phyloP scores from a whole-genome alignment of 2,888 invertebrate species.

The Strigamia crassipes region DNA sequence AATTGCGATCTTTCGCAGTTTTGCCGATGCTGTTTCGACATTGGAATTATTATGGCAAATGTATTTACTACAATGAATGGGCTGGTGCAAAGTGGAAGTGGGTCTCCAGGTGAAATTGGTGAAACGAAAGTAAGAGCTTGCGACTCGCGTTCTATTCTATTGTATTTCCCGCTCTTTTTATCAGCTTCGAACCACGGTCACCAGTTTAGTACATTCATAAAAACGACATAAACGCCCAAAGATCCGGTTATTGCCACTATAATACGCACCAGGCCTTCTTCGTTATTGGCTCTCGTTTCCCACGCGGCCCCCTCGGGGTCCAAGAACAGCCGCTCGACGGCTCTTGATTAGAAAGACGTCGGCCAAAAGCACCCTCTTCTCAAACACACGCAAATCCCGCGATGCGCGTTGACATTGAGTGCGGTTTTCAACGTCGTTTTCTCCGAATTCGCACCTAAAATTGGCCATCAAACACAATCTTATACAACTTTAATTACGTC shows the following conservation, averaged over 20 bases:
- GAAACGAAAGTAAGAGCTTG: conserved; percentile 13
- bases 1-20: neutral
- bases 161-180: conserved; percentile 42
- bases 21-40: neutral
- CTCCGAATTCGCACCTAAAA: conserved; percentile 13
- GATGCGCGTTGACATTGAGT: neutral
- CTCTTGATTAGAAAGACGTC: conserved; percentile 40
- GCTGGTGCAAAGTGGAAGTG: conserved; percentile 25
- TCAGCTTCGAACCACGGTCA: conserved; percentile 42
- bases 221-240: conserved; percentile 39
- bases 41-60: neutral
- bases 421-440: conserved; percentile 10
- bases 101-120: conserved; percentile 33
- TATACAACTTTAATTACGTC: conserved; percentile 8
- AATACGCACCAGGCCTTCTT: conserved; percentile 37
- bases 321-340: conserved; percentile 40
- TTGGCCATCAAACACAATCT: neutral
- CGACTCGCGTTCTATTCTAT: conserved; percentile 17
- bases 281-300: conserved; percentile 36
- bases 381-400: conserved; percentile 38
- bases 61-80: conserved; percentile 24
- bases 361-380: conserved; percentile 19
- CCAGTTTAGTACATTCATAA: conserved; percentile 42
- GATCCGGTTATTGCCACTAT: conserved; percentile 42
- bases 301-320: conserved; percentile 25